Conservation (phyloP, 2,113 vertebrate genomes). For the Dendrocopos noguchii region DNA sequence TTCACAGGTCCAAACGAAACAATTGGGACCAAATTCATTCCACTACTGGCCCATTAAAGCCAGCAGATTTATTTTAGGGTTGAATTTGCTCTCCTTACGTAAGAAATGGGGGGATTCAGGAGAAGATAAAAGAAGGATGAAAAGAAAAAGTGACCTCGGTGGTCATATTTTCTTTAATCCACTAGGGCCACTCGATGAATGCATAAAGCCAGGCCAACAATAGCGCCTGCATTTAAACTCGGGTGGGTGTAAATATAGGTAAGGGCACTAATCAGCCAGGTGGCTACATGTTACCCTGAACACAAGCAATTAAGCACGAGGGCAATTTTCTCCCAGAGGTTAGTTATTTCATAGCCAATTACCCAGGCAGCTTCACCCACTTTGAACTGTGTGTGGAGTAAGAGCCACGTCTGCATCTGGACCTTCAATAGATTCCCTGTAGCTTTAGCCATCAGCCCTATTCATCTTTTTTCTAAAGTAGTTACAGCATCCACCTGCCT, state of each 20-base stretch:
- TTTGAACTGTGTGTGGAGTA: slow-evolving; percentile 82
- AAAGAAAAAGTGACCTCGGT: slow-evolving; percentile 55
- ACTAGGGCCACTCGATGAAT: slow-evolving; percentile 50
- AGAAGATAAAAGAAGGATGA: slow-evolving; percentile 23
- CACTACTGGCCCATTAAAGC: slow-evolving; percentile 8
- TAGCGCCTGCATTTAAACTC: slow-evolving; percentile 64
- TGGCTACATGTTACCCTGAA: slow-evolving; percentile 76
- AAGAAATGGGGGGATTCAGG: slow-evolving; percentile 17
- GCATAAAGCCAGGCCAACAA: slow-evolving; percentile 61
- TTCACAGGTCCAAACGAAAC: not conserved
- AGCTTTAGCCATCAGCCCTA: slow-evolving; percentile 81
- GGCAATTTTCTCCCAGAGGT: slow-evolving; percentile 83
- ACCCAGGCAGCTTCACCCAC: slow-evolving; percentile 79
- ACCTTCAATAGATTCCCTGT: slow-evolving; percentile 84
- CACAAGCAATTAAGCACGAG: slow-evolving; percentile 76
- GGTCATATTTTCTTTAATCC: slow-evolving; percentile 70
- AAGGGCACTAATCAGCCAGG: slow-evolving; percentile 80
- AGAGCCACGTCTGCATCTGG: slow-evolving; percentile 81
- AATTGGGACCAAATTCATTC: not conserved
- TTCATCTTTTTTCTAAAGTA: slow-evolving; percentile 83
- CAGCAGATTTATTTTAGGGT: not conserved
- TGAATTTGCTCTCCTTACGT: slow-evolving; percentile 6
- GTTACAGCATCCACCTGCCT: slow-evolving; percentile 81
- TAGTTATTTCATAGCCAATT: slow-evolving; percentile 87
- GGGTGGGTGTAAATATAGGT: slow-evolving; percentile 79